A percentile compares a stretch with the other conserved stretches of the same genome.
phyloP scores from a whole-genome alignment of 2,797 vertebrate species.

The Xerus rutilus region DNA sequence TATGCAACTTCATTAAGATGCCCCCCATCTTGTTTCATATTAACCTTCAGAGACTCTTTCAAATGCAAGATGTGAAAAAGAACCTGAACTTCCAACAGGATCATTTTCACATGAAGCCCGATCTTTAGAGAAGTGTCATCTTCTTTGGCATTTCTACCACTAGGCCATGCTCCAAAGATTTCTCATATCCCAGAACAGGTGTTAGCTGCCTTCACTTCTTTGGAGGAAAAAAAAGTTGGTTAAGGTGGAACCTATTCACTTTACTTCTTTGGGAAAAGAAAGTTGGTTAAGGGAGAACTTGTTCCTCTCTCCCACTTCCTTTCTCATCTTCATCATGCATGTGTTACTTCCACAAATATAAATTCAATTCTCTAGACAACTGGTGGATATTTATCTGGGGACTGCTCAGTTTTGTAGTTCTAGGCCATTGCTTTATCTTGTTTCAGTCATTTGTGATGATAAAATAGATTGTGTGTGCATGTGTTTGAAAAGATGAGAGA shows the following conservation, averaged over 20 bases:
- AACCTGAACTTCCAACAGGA: background rate
- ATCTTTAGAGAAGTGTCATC: background rate
- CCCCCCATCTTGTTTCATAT: background rate
- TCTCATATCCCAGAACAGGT: background rate
- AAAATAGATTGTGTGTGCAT: background rate
- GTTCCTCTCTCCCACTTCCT: background rate
- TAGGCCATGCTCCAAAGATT: background rate
- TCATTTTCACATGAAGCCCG: slow-evolving; percentile 20
- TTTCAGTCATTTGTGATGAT: background rate
- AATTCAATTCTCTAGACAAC: slow-evolving; percentile 1
- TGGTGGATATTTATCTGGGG: background rate
- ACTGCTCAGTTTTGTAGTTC: background rate
- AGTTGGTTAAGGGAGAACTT: background rate
- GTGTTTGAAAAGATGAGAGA: background rate
- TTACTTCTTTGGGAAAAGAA: slow-evolving; percentile 43
- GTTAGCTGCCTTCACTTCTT: background rate
- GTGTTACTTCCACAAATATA: slow-evolving; percentile 27
- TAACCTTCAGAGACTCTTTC: background rate
- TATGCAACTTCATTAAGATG: slow-evolving; percentile 1
- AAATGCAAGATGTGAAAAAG: background rate
- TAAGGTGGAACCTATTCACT: background rate
- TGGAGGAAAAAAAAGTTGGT: background rate
- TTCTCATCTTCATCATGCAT: background rate
- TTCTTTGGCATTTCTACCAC: slow-evolving; percentile 23
- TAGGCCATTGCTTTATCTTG: background rate